Base-by-base conservation (phyloP, 2,113 vertebrate species). In the Brachypodius melanocephalos region DNA sequence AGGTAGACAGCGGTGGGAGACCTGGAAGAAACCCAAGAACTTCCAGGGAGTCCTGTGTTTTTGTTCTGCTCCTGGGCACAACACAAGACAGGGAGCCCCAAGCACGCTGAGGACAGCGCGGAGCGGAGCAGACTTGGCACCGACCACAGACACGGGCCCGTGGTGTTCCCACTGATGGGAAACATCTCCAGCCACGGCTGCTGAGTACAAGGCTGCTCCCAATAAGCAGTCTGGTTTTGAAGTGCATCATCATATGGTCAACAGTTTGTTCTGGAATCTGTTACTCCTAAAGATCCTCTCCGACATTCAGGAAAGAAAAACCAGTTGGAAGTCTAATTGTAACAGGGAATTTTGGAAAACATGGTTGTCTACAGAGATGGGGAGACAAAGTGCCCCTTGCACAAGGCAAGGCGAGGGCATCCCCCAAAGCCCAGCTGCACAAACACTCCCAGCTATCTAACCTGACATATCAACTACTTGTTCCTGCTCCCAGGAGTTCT, bases 221-320 rank as follows among this genome's bases (percentile, higher is more conserved):
- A 85, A 71, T 17, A 66, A 83, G 91, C 95, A 76, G 93, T 51
- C 85, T 95, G 94, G 46, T 40, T 94, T 80, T 62, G 63, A 91
- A 96, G 75, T 21, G 58, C 78, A 91, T 43, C 89, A 40, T 91
- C 85, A 83, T 55, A 88, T 54, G 85, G 94, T 66, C 95, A 96
- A 71, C 85, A 91, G 90, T 94, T 93, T 85, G 92, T 7, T 93
- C 93, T 90, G 81, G 94, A 91, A 90, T 87, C 93, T 94, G 89
- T 83, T 91, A 74, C 78, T 94, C 85, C 52, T 38, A 17, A 95
- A 83, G 92, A 95, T 91, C 82, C 82, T 77, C 75, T 28, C 75
- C 2, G 4, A 88, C 88, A 57, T 17, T 88, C 75, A 83, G 61
- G 85, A 38, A 92, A 92, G 85, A 78, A 83, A 48, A 77, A 86